Conservation (phyloP, 2,888 invertebrate genomes). For the Resseliella maxima region DNA sequence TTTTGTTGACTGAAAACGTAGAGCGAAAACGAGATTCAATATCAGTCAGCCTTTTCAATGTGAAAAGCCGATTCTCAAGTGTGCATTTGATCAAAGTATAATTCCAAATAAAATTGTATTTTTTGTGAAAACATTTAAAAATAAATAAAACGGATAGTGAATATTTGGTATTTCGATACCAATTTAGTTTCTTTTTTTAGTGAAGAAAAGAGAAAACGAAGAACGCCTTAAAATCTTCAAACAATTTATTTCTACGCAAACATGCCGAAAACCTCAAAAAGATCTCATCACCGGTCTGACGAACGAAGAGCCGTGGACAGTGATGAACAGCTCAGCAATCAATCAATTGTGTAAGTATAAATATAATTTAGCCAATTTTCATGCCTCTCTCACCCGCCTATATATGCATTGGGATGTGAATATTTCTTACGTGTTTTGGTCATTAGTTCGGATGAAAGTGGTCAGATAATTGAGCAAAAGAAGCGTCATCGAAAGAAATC, state of each 20-base stretch:
- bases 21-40: conserved; percentile 48
- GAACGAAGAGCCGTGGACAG: not conserved
- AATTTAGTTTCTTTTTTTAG: not conserved
- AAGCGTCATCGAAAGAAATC: conserved; percentile 51
- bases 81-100: not conserved
- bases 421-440: too few species aligned
- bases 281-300: conserved; percentile 22
- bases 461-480: not conserved
- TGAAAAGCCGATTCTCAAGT: conserved; percentile 22
- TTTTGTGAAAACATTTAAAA: not conserved
- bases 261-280: conserved; percentile 40
- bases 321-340: conserved; percentile 9
- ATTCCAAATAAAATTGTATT: not conserved
- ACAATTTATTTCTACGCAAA: not conserved
- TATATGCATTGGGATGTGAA: too few species aligned
- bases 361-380: not conserved
- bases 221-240: too few species aligned
- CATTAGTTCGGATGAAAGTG: not conserved
- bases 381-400: too few species aligned
- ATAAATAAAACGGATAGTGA: not conserved
- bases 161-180: too few species aligned
- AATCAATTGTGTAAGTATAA: conserved; percentile 14
- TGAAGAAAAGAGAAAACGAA: too few species aligned
- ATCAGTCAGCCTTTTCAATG: conserved; percentile 32
- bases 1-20: conserved; percentile 20